Base-by-base conservation (phyloP, 1,140 invertebrate species). In the Hestina assimilis region DNA sequence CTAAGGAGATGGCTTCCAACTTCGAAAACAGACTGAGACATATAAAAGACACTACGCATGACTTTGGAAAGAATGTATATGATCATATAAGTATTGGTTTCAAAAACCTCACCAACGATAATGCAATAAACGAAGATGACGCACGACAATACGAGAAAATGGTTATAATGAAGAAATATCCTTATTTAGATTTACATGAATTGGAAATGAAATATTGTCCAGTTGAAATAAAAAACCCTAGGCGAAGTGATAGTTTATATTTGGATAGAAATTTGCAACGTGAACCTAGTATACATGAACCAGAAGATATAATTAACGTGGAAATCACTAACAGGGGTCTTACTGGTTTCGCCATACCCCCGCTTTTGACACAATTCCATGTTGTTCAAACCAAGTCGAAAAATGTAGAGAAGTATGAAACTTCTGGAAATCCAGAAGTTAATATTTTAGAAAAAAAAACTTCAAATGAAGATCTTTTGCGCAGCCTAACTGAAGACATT, bases 141-240 rank as follows among this genome's bases (percentile, higher is more conserved):
- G 38, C 83, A 3, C 63, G 71, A 6, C 69, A 76, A 21, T 87
- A 78, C 24, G 82, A 87, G 28, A 75, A 77, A 59, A 45, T 83
- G 12, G 84, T 87, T 15, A 80, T 87, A 8, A 85, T 81, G 78
- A 87, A 87, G 48, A 87, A 87, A 46, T 77, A 85, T 69, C 84
- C 84, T 0, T 87, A 78, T 58, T 64, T 87, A 41, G 84, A 87
- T 42, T 14, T 78, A 19, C 79, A 80, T 26, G 81, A 84, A 26
- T 59, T 85, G 6, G 80, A 83, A 60, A 59, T 72, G 26, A 79
- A 81, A 59, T 79, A 70, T 41, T 69, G 67, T 28, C 76, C 76
- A 5, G 41, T 62, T 8, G 58, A 66, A 4, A 55, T 53, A 9
- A 81, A 85, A 61, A 75, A 75, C 48, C 43, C 15, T 6, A 69